These are phyloP conservation scores for Heterocephalus glaber DNA, from an alignment of 2,113 vertebrate genomes.

Conservation along the genomic window DNA sequence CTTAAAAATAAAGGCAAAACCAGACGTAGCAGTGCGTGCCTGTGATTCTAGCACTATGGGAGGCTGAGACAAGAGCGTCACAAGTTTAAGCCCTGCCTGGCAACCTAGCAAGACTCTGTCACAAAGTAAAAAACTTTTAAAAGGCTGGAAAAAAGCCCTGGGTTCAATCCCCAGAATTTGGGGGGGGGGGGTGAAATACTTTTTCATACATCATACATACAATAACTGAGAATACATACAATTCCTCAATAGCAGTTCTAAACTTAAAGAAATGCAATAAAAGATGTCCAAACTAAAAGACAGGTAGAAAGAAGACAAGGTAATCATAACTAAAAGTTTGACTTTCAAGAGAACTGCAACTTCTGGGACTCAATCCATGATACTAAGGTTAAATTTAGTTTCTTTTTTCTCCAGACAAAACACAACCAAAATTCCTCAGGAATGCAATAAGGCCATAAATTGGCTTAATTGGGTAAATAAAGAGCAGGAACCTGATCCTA, in stretches of 20 bases:
- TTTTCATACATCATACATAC: neutral
- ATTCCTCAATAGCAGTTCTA: neutral
- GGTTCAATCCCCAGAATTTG: neutral
- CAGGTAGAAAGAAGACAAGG: neutral
- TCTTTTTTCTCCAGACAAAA: neutral
- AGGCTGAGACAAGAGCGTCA: neutral
- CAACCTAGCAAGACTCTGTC: neutral
- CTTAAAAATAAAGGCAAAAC: neutral
- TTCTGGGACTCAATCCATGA: neutral
- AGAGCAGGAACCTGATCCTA: neutral
- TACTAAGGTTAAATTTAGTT: neutral
- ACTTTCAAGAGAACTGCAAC: neutral
- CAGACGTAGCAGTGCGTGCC: neutral
- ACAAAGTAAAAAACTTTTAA: neutral
- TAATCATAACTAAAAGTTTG: neutral
- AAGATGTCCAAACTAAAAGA: neutral
- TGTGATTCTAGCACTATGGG: neutral
- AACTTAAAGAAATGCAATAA: neutral
- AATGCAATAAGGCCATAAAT: neutral
- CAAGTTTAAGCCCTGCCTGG: neutral
- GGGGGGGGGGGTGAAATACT: neutral
- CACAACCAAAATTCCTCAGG: neutral
- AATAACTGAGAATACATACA: neutral
- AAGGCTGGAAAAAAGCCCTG: neutral
- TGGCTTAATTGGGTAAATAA: neutral